phyloP scores from a whole-genome alignment of 2,113 vertebrate species.

The Cathartes aura region DNA sequence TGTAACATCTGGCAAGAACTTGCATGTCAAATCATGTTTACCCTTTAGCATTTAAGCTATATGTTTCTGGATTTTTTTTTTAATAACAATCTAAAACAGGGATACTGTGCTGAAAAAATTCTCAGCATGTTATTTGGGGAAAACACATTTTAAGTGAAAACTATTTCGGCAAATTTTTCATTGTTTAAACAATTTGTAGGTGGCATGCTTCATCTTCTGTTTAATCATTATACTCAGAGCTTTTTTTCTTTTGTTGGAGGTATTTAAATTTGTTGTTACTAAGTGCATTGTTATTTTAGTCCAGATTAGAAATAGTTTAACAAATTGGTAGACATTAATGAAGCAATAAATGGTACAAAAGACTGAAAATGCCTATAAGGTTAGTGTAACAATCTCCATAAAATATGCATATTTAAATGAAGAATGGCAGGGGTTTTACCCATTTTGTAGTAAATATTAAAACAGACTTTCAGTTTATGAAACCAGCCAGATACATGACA shows the following conservation, averaged over 20 bases:
- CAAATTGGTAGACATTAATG: background rate
- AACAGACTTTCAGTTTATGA: background rate
- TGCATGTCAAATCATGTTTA: slow-evolving; percentile 45
- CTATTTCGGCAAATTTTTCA: background rate
- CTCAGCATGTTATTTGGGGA: background rate
- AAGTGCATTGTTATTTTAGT: background rate
- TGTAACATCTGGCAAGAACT: slow-evolving; percentile 61
- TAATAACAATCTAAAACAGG: background rate
- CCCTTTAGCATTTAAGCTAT: slow-evolving; percentile 17
- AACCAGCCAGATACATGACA: background rate
- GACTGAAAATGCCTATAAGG: background rate
- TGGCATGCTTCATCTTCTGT: background rate
- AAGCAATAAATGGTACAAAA: background rate
- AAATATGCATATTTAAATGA: background rate
- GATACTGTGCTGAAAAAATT: background rate
- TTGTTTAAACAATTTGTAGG: background rate
- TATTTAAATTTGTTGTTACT: background rate
- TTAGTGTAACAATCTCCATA: background rate
- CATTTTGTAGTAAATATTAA: background rate
- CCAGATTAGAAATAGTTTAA: background rate
- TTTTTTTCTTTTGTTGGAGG: background rate
- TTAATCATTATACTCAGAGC: background rate
- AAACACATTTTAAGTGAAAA: background rate
- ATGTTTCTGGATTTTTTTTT: background rate
- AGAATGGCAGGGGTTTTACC: background rate